Conservation (phyloP, 1,140 invertebrate species). For the Monomorium pharaonis region DNA sequence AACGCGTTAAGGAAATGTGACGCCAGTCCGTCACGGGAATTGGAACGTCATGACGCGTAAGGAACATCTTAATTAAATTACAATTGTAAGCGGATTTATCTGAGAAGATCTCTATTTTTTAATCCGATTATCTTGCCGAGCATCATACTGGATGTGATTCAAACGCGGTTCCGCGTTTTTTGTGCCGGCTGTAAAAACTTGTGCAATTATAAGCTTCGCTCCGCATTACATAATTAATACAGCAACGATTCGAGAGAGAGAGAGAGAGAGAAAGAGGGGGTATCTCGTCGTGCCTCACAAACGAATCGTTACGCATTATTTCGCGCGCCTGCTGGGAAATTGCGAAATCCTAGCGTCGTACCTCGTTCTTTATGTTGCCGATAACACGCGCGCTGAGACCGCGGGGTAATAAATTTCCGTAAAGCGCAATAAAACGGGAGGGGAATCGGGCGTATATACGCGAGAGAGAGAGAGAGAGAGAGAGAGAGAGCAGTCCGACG, state of each 20-base stretch:
- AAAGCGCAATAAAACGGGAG: constrained; percentile 45
- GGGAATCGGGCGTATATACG: constrained; percentile 1
- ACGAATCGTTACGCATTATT: constrained; percentile 47
- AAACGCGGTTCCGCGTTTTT: constrained; percentile 36
- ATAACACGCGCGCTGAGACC: constrained; percentile 32
- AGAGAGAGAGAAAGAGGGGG: too few relatives aligned
- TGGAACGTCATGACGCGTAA: background rate
- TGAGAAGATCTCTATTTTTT: constrained; percentile 1
- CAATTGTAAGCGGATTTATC: constrained; percentile 44
- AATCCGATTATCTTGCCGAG: background rate
- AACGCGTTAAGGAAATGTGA: background rate
- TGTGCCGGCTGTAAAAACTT: background rate
- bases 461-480: too few relatives aligned
- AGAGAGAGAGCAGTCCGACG: background rate
- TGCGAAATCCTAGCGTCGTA: constrained; percentile 31
- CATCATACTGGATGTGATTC: constrained; percentile 2
- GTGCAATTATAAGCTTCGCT: constrained; percentile 27
- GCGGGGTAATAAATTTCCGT: constrained; percentile 48
- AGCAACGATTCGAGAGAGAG: too few relatives aligned
- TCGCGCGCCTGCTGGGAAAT: constrained; percentile 37
- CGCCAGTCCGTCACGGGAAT: constrained; percentile 15
- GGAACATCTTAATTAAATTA: constrained; percentile 44
- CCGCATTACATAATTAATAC: constrained; percentile 24
- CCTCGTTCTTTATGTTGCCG: constrained; percentile 28
- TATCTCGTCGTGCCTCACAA: constrained; percentile 2